Evolutionary conservation across 2,888 invertebrate genomes (phyloP).

Genomic region (Coleophora deauratella): DNA sequence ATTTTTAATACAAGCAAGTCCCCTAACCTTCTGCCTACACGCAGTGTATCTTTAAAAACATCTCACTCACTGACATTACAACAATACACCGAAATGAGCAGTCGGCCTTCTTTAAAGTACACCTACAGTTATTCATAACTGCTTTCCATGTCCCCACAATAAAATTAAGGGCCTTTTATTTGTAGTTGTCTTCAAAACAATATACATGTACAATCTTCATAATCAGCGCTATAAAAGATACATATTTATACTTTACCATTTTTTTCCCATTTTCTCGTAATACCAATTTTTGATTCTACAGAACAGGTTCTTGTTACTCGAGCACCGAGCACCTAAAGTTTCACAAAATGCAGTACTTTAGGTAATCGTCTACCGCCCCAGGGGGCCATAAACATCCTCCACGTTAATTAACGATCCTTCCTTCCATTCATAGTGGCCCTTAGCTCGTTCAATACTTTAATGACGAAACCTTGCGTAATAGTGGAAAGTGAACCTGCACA

Average conservation of each 20-base stretch:
- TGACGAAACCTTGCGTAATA: slow-evolving; percentile 45
- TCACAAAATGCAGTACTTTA: slow-evolving; percentile 1
- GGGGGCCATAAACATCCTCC: slow-evolving; percentile 36
- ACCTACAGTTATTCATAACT: background rate
- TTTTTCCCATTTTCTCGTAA: no score
- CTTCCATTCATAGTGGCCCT: slow-evolving; percentile 30
- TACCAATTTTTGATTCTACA: no score
- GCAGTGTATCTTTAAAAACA: slow-evolving; percentile 19
- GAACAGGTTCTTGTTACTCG: background rate
- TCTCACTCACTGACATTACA: slow-evolving; percentile 24
- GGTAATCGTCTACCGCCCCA: slow-evolving; percentile 1
- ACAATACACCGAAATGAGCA: slow-evolving; percentile 18
- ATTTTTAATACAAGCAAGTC: slow-evolving; percentile 17
- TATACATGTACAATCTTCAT: no score
- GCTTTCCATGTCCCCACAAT: slow-evolving; percentile 13
- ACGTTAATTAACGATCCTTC: slow-evolving; percentile 50
- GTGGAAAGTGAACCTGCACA: slow-evolving; percentile 62
- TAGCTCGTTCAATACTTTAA: slow-evolving; percentile 21
- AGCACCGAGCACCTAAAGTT: no score
- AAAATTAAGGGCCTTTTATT: background rate
- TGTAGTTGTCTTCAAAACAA: no score
- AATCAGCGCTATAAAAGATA: no score
- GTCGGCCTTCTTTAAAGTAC: slow-evolving; percentile 8
- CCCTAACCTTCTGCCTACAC: slow-evolving; percentile 20
- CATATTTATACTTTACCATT: no score